Conservation (phyloP, 2,113 vertebrate genomes). For the Petroica traversi region DNA sequence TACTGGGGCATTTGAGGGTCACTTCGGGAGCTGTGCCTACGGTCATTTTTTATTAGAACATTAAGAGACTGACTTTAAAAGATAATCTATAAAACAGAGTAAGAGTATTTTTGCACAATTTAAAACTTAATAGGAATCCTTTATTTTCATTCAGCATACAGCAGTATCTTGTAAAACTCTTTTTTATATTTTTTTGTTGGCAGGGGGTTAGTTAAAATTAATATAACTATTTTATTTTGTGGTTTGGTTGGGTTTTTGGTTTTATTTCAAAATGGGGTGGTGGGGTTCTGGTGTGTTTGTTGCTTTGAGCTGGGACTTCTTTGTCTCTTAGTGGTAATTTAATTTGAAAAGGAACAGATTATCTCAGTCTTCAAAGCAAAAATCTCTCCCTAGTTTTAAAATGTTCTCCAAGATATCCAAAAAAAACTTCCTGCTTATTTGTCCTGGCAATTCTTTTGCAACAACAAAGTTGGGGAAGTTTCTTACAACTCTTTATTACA, state of each 20-base stretch:
- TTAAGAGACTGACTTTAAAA: neutral
- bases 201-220: neutral
- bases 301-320: neutral
- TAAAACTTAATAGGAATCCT: neutral
- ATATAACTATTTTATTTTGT: neutral
- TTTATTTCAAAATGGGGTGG: neutral
- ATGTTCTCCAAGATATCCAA: neutral
- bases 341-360: neutral
- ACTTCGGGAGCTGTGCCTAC: neutral
- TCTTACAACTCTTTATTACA: neutral
- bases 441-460: neutral
- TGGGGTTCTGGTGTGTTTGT: neutral
- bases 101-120: neutral
- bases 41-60: neutral
- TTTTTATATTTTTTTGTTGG: neutral
- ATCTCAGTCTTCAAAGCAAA: neutral
- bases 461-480: neutral
- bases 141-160: neutral
- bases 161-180: neutral
- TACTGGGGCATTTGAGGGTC: neutral
- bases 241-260: rapidly evolving
- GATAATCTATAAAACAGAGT: neutral
- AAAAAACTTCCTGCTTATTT: neutral
- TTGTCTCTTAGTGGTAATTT: neutral
- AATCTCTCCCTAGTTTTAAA: neutral